These are phyloP conservation scores for Brachirus orientalis DNA, from an alignment of 2,113 vertebrate species.

Conservation along the genomic window DNA sequence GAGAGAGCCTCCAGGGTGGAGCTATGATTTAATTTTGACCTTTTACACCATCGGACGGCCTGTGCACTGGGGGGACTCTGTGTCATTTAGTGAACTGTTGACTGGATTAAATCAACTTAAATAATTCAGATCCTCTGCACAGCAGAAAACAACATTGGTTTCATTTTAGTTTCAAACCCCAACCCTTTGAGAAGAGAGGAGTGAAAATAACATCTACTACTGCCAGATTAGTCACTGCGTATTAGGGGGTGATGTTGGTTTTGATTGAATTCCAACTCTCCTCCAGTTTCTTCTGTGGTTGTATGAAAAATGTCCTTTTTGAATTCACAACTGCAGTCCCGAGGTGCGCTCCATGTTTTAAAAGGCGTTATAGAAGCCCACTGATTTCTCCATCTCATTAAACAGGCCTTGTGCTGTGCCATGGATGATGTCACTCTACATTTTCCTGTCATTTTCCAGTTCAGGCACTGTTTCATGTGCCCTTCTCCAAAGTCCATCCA, in stretches of 20 bases:
- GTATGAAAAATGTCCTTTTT: constrained; percentile 60
- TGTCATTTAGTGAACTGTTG: constrained; percentile 50
- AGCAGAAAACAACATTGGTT: constrained; percentile 46
- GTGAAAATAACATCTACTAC: constrained; percentile 65
- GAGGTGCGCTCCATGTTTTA: constrained; percentile 49
- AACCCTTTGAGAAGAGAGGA: constrained; percentile 35
- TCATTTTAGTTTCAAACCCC: constrained; percentile 31
- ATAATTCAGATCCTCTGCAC: constrained; percentile 32
- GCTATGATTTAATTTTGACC: constrained; percentile 67
- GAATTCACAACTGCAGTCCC: constrained; percentile 50
- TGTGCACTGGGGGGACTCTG: constrained; percentile 32
- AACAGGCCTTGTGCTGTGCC: constrained; percentile 58
- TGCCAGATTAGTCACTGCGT: constrained; percentile 71
- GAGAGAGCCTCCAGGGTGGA: constrained; percentile 43
- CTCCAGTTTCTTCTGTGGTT: constrained; percentile 60
- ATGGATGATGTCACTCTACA: constrained; percentile 73
- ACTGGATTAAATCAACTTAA: constrained; percentile 61
- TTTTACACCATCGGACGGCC: constrained; percentile 41
- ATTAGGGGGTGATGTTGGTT: constrained; percentile 67
- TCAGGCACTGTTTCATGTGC: constrained; percentile 49
- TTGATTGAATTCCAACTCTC: constrained; percentile 60
- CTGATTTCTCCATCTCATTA: constrained; percentile 67
- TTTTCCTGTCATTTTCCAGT: constrained; percentile 74
- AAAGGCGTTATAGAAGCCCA: constrained; percentile 59
- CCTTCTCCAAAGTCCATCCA: constrained; percentile 48